Conservation (phyloP, 2,113 vertebrate genomes). For the Microtus oregoni region DNA sequence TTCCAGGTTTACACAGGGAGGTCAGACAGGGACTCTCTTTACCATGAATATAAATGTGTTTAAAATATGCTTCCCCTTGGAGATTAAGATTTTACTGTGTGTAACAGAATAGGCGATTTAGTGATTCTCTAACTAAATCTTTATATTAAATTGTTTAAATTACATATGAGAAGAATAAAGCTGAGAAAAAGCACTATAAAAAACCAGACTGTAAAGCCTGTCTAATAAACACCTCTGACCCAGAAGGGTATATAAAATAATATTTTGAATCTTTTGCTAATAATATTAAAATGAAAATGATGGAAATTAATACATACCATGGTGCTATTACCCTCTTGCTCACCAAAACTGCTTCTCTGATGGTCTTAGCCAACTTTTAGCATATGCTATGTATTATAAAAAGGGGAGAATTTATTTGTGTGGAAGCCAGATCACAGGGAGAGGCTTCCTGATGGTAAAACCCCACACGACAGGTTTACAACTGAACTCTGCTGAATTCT, state of each 20-base stretch:
- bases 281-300: slow-evolving; percentile 39
- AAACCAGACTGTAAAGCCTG: slow-evolving; percentile 42
- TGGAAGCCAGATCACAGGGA: neutral
- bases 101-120: slow-evolving; percentile 67
- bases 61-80: slow-evolving; percentile 59
- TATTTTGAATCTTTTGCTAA: slow-evolving; percentile 56
- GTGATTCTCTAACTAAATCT: slow-evolving; percentile 57
- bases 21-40: slow-evolving; percentile 10
- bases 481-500: neutral
- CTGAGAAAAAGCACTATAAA: slow-evolving; percentile 65
- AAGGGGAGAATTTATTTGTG: neutral
- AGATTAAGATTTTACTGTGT: slow-evolving; percentile 65
- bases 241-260: slow-evolving; percentile 63
- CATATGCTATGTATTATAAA: neutral
- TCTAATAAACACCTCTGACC: slow-evolving; percentile 73
- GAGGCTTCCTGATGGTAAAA: neutral
- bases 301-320: slow-evolving; percentile 21
- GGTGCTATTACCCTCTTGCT: neutral
- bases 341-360: neutral
- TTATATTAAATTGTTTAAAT: slow-evolving; percentile 74
- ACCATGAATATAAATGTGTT: slow-evolving; percentile 11
- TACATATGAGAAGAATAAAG: slow-evolving; percentile 76
- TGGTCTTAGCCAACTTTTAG: neutral
- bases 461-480: neutral
- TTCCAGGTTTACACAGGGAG: neutral